Percentiles rank a stretch among this genome's conserved stretches.
Conservation (phyloP, 2,888 invertebrate genomes). For the Mythimna vitellina region DNA sequence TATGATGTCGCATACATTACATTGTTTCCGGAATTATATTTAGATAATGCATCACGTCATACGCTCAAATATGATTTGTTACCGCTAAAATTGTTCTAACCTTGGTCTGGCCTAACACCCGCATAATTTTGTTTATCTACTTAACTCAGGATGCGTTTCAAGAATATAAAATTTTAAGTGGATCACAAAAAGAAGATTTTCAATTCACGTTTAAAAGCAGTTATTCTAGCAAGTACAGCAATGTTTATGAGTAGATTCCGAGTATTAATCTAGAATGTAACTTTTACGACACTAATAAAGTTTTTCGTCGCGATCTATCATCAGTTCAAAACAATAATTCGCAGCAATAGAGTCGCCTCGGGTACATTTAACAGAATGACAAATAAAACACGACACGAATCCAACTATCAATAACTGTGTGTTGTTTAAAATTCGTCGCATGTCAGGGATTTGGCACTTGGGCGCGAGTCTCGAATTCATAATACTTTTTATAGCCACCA, state of each 20-base stretch:
- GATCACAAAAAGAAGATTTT: constrained; percentile 30
- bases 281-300: constrained; percentile 61
- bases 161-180: constrained; percentile 44
- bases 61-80: constrained; percentile 39
- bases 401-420: constrained; percentile 82
- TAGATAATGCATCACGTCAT: constrained; percentile 33
- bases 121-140: constrained; percentile 24
- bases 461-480: constrained; percentile 82
- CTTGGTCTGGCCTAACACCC: constrained; percentile 30
- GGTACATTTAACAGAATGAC: constrained; percentile 69
- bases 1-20: constrained; percentile 49
- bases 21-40: constrained; percentile 53
- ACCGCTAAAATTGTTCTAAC: constrained; percentile 32
- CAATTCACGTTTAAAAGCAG: constrained; percentile 47
- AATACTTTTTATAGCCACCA: constrained; percentile 79
- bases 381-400: constrained; percentile 78
- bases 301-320: constrained; percentile 59
- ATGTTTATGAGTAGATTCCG: constrained; percentile 54
- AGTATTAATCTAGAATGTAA: constrained; percentile 59
- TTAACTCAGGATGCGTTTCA: constrained; percentile 34
- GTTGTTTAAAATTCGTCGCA: constrained; percentile 84
- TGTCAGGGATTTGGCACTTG: constrained; percentile 86
- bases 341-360: constrained; percentile 48
- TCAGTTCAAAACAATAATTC: constrained; percentile 60
- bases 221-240: constrained; percentile 43